These are phyloP conservation scores for Pelodiscus sinensis DNA, from an alignment of 2,113 vertebrate genomes.

Conservation along the genomic window DNA sequence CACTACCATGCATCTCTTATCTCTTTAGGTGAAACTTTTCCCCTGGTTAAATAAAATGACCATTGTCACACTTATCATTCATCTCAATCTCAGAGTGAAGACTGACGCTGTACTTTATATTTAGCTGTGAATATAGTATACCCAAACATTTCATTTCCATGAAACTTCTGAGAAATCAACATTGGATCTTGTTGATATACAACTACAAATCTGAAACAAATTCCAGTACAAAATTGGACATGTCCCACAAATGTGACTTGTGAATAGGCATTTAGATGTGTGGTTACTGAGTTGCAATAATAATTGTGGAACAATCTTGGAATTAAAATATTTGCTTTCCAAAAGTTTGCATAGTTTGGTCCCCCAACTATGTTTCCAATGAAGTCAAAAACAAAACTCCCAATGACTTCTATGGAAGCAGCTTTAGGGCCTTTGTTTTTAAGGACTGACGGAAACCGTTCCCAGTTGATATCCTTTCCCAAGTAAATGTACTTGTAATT, in stretches of 20 bases:
- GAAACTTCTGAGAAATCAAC: constrained; percentile 67
- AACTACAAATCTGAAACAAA: constrained; percentile 71
- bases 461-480: constrained; percentile 37
- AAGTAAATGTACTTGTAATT: constrained; percentile 35
- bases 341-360: constrained; percentile 68
- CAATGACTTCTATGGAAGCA: constrained; percentile 63
- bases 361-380: constrained; percentile 15
- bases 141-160: constrained; percentile 68
- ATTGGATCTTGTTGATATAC: constrained; percentile 57
- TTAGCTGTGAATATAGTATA: constrained; percentile 58
- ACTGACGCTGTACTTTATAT: constrained; percentile 4
- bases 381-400: background rate
- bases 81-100: constrained; percentile 43
- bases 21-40: constrained; percentile 43
- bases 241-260: constrained; percentile 45
- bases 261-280: constrained; percentile 58
- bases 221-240: constrained; percentile 55
- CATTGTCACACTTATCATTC: constrained; percentile 22
- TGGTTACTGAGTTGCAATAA: constrained; percentile 52
- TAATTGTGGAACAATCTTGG: constrained; percentile 70
- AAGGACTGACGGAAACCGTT: constrained; percentile 47
- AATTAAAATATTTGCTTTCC: constrained; percentile 62
- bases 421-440: constrained; percentile 47
- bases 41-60: constrained; percentile 62
- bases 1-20: background rate